These are phyloP conservation scores for Trematomus bernacchii DNA, from an alignment of 2,797 vertebrate species.

Conservation along the genomic window DNA sequence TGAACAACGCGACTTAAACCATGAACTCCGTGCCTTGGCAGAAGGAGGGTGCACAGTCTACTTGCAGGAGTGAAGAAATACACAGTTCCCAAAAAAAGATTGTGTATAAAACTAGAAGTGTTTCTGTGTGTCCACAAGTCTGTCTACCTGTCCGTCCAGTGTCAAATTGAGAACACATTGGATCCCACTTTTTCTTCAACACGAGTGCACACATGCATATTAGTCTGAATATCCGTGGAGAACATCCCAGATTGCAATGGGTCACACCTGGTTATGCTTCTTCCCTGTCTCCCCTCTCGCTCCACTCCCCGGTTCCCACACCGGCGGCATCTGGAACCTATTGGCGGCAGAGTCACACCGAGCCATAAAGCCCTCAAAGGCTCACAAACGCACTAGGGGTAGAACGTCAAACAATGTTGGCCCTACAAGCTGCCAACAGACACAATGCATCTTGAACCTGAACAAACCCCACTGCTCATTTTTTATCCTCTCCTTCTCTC, in stretches of 20 bases:
- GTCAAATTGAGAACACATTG: constrained; percentile 67
- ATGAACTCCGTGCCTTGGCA: constrained; percentile 84
- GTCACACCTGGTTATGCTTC: constrained; percentile 87
- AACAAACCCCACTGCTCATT: constrained; percentile 81
- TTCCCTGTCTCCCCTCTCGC: constrained; percentile 66
- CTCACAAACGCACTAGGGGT: constrained; percentile 83
- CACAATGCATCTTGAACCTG: constrained; percentile 84
- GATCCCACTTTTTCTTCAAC: constrained; percentile 45
- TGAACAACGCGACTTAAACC: constrained; percentile 81
- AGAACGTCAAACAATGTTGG: constrained; percentile 85
- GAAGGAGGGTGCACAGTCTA: constrained; percentile 60
- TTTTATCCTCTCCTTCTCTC: constrained; percentile 79
- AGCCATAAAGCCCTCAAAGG: constrained; percentile 87
- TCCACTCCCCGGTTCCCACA: constrained; percentile 81
- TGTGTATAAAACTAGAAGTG: constrained; percentile 36
- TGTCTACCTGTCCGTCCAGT: constrained; percentile 59
- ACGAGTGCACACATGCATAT: constrained; percentile 48
- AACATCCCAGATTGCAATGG: constrained; percentile 81
- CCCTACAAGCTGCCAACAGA: constrained; percentile 82
- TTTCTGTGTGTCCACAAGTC: constrained; percentile 51
- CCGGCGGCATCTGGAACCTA: constrained; percentile 87
- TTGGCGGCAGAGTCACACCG: constrained; percentile 85
- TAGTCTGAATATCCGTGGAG: constrained; percentile 76
- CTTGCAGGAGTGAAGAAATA: constrained; percentile 55
- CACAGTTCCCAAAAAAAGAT: constrained; percentile 42